Evolutionary conservation across 2,888 invertebrate genomes (phyloP).

Genomic region (Hypsopygia costalis): DNA sequence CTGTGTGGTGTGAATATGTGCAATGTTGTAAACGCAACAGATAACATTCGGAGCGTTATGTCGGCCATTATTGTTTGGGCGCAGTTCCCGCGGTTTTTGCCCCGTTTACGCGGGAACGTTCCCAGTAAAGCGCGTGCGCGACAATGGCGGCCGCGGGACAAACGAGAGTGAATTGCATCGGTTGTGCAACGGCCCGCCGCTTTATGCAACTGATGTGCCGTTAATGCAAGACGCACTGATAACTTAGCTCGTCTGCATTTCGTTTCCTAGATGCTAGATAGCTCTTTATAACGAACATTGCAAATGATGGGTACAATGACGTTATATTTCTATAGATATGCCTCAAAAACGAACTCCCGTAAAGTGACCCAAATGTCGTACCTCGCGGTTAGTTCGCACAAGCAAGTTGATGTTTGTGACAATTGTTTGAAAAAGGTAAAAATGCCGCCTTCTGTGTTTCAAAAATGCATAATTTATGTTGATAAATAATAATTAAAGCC

Average conservation of each 20-base stretch:
- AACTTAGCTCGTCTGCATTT: conserved; percentile 47
- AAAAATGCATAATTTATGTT: too few species aligned
- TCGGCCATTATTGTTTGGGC: conserved; percentile 69
- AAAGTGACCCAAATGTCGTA: too few species aligned
- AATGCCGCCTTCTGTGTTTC: too few species aligned
- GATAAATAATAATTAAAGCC: too few species aligned
- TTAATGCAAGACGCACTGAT: conserved; percentile 62
- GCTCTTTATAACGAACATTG: conserved; percentile 1
- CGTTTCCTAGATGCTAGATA: conserved; percentile 28
- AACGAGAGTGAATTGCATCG: conserved; percentile 70
- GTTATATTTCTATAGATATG: too few species aligned
- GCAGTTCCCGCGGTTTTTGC: conserved; percentile 78
- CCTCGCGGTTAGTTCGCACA: too few species aligned
- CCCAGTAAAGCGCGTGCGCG: conserved; percentile 73
- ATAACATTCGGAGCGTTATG: conserved; percentile 76
- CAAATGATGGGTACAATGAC: too few species aligned
- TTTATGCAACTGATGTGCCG: conserved; percentile 71
- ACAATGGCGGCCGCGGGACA: conserved; percentile 60
- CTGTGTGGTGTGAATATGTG: conserved; percentile 59
- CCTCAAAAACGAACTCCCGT: too few species aligned
- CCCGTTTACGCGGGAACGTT: conserved; percentile 73
- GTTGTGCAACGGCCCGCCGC: conserved; percentile 64
- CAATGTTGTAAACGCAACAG: conserved; percentile 61
- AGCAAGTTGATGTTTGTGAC: too few species aligned
- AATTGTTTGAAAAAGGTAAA: too few species aligned